Percentiles rank a stretch among this genome's conserved stretches.
Conservation (phyloP, 2,113 vertebrate genomes). For the Notothenia coriiceps region DNA sequence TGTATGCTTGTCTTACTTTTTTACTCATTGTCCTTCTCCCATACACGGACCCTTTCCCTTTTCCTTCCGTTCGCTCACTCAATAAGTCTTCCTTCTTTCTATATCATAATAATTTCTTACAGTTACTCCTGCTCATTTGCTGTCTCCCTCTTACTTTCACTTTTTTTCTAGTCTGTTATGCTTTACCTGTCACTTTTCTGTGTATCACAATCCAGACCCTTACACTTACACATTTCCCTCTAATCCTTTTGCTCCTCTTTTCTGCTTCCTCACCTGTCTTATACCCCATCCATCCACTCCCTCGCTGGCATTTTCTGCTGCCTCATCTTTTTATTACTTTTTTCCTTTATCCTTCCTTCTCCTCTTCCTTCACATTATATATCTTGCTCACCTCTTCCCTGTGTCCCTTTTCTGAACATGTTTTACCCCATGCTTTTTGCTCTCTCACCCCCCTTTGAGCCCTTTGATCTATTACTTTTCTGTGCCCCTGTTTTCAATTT, state of each 20-base stretch:
- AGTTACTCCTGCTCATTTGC: not conserved
- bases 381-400: not conserved
- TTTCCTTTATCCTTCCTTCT: constrained; percentile 3
- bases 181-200: not conserved
- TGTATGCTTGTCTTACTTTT: constrained; percentile 15
- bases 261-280: constrained; percentile 63
- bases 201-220: not conserved
- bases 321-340: constrained; percentile 57
- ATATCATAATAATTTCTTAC: not conserved
- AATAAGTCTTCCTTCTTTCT: constrained; percentile 1
- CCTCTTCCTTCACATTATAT: not conserved
- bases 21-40: not conserved
- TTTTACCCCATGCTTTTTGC: not conserved
- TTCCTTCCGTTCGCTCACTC: not conserved
- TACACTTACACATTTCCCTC: constrained; percentile 22
- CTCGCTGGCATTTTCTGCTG: constrained; percentile 45
- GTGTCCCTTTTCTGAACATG: not conserved
- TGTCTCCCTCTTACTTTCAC: constrained; percentile 2
- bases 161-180: not conserved
- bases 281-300: constrained; percentile 41
- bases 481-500: not conserved
- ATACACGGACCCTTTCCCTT: not conserved
- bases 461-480: not conserved
- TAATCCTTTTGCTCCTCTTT: constrained; percentile 36
- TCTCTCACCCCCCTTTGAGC: not conserved